phyloP scores from a whole-genome alignment of 2,888 invertebrate species.

The Papilio demoleus region DNA sequence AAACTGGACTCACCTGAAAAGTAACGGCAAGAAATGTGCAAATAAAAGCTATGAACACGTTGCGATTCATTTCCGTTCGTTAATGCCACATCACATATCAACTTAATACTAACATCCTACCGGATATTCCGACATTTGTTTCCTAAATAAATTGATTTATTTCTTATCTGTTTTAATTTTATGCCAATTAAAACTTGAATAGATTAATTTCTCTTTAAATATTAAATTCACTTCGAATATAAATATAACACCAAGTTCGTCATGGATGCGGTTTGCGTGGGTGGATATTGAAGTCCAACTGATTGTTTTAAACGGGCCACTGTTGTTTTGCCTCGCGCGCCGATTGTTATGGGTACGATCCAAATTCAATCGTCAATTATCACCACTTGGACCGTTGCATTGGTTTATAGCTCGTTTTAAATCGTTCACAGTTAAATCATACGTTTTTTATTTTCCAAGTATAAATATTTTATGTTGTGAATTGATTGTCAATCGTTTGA shows the following conservation, averaged over 20 bases:
- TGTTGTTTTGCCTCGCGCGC: constrained; percentile 62
- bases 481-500: constrained; percentile 33
- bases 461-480: constrained; percentile 41
- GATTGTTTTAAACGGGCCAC: constrained; percentile 44
- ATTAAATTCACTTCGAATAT: constrained; percentile 29
- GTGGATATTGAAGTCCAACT: constrained; percentile 50
- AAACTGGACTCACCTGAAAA: constrained; percentile 64
- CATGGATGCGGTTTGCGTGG: constrained; percentile 40
- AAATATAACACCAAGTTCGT: constrained; percentile 36
- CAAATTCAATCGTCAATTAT: constrained; percentile 40
- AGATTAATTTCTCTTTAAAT: constrained; percentile 15
- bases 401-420: constrained; percentile 38
- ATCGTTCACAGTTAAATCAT: constrained; percentile 35
- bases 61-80: constrained; percentile 68
- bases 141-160: constrained; percentile 34
- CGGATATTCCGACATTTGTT: constrained; percentile 35
- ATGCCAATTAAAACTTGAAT: neutral
- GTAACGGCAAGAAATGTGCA: constrained; percentile 62
- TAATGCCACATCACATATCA: constrained; percentile 64
- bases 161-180: constrained; percentile 27
- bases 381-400: constrained; percentile 47
- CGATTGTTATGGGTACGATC: constrained; percentile 66
- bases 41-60: constrained; percentile 60
- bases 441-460: constrained; percentile 38
- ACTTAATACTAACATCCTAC: constrained; percentile 54